Base-by-base conservation (phyloP, 1,140 invertebrate genomes). In the Oppia nitens region DNA sequence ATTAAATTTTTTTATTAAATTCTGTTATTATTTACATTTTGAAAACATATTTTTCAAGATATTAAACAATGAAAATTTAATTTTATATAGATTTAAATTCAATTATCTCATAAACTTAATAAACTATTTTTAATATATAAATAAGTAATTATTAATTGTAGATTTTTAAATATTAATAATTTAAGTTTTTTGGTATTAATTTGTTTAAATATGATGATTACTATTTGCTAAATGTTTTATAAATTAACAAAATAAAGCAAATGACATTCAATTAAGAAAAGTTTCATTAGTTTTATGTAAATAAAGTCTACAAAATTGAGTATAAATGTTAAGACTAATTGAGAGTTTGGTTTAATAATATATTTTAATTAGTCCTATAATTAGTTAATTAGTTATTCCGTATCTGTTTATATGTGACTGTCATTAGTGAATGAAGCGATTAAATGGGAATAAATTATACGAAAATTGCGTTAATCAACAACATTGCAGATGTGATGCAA, bases 201-300 rank as follows among this genome's bases (percentile, higher is more conserved):
- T n/a, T n/a, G 45, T 12, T n/a, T 47, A n/a, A n/a, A n/a, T 47
- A n/a, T 12, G 45, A n/a, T 14, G n/a, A 47, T 14, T 47, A 47
- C 45, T 47, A 47, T 14, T 47, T 14, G n/a, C 14, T 47, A 47
- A 14, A 14, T n/a, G 14, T n/a, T n/a, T n/a, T 47, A 14, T 47
- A 32, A 12, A 21, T 23, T 54, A 27, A 54, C 53, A n/a, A 54
- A 54, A 54, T 54, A 32, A 27, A 54, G 26, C 29, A 26, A 11
- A 14, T 14, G 45, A 11, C 21, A 52, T 12, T 52, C 50, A 12
- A 11, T 11, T 26, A 20, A 9, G 11, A 21, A 52, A 12, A 25
- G 20, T 6, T 56, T 6, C 53, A 55, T 55, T 55, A 55, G 24
- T 26, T 56, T 56, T 27, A 56, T 56, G 45, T n/a, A 56, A 24